A percentile compares a stretch with the other conserved stretches of the same genome.
Evolutionary conservation across 2,113 vertebrate species (phyloP).

Genomic region (Numenius arquata): DNA sequence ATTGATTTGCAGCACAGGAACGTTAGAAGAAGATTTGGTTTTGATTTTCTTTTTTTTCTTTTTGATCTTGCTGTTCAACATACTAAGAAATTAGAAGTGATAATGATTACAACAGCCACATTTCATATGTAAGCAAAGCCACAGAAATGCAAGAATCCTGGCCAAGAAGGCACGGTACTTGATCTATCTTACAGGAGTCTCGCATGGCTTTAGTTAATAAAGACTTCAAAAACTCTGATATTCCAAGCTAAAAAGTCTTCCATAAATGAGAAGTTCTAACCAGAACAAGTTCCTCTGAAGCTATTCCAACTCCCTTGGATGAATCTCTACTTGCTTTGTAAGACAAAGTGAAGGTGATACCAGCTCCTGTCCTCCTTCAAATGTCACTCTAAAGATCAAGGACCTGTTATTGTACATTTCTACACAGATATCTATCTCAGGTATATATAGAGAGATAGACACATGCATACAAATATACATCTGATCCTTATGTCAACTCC

Average conservation of each 20-base stretch:
- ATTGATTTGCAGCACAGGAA: not conserved
- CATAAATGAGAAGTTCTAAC: not conserved
- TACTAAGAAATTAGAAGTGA: not conserved
- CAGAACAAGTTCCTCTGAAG: not conserved
- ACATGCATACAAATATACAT: not conserved
- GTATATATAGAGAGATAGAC: not conserved
- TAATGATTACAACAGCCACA: not conserved
- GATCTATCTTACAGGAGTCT: not conserved
- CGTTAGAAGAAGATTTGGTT: not conserved
- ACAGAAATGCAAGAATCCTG: not conserved
- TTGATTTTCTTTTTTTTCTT: not conserved
- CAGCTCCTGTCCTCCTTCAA: not conserved
- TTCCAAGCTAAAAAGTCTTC: not conserved
- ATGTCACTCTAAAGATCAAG: not conserved
- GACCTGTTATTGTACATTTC: not conserved
- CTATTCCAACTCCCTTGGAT: not conserved
- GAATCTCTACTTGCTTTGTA: not conserved
- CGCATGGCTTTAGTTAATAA: not conserved
- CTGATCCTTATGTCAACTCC: not conserved
- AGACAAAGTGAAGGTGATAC: not conserved
- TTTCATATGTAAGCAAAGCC: not conserved
- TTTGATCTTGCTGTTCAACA: not conserved
- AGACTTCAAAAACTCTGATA: not conserved
- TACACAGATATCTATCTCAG: not conserved
- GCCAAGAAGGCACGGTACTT: not conserved